Conservation (phyloP, 2,888 invertebrate genomes). For the Dynastes tityus region DNA sequence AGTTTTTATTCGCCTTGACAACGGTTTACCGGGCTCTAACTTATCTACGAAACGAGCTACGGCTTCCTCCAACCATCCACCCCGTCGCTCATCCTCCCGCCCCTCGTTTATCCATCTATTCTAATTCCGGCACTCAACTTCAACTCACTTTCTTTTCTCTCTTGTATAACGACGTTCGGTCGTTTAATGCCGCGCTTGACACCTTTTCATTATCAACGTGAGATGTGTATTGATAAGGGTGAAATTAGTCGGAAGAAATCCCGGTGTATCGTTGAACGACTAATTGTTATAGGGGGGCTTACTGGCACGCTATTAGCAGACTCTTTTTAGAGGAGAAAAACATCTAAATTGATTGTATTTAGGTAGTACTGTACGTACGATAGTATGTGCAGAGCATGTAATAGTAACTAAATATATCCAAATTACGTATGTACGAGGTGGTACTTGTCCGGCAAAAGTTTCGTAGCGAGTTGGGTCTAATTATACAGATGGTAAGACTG, state of each 20-base stretch:
- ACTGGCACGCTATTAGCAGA: background rate
- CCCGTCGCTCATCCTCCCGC: background rate
- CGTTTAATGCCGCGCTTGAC: constrained; percentile 23
- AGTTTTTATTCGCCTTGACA: constrained; percentile 60
- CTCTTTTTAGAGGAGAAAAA: background rate
- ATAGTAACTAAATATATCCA: too few relatives aligned
- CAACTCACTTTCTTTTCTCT: constrained; percentile 10
- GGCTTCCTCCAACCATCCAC: background rate
- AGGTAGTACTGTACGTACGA: too few relatives aligned
- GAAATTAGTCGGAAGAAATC: constrained; percentile 12
- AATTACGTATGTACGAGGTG: too few relatives aligned
- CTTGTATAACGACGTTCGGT: background rate
- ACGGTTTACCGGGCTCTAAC: constrained; percentile 60
- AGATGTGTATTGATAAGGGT: constrained; percentile 31
- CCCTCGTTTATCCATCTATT: constrained; percentile 38
- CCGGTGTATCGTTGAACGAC: background rate
- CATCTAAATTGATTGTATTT: too few relatives aligned
- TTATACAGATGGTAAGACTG: too few relatives aligned
- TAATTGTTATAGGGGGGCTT: constrained; percentile 13
- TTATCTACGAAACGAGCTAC: constrained; percentile 49
- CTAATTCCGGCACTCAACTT: constrained; percentile 39
- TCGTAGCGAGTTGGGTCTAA: too few relatives aligned
- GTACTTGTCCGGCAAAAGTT: too few relatives aligned
- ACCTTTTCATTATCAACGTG: constrained; percentile 31
- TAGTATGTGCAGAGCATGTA: too few relatives aligned